These are phyloP conservation scores for Meteorus cinctellus DNA, from an alignment of 2,888 invertebrate genomes.

Conservation along the genomic window DNA sequence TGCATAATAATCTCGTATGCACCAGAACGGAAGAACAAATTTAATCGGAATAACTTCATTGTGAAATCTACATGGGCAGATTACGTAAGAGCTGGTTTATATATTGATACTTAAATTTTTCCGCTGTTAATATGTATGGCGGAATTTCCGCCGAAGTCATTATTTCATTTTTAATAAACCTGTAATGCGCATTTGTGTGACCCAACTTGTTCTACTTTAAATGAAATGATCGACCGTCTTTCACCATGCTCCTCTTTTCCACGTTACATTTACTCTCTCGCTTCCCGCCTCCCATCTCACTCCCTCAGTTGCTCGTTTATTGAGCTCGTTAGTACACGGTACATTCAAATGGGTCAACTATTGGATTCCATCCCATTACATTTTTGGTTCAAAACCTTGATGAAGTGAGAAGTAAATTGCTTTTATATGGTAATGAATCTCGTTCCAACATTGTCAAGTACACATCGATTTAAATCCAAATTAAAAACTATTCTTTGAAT, in stretches of 20 bases:
- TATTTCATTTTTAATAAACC: conserved; percentile 22
- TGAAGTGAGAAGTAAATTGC: background rate
- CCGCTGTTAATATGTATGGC: background rate
- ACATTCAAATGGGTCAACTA: conserved; percentile 36
- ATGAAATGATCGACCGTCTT: background rate
- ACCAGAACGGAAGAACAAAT: too few species aligned
- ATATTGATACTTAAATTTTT: background rate
- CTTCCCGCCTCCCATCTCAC: background rate
- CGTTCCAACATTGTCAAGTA: background rate
- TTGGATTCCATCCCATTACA: conserved; percentile 31
- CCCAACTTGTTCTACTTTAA: background rate
- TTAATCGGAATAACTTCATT: too few species aligned
- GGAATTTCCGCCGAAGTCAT: conserved; percentile 23
- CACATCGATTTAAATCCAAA: conserved; percentile 3
- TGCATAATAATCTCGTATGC: too few species aligned
- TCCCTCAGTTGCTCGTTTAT: conserved; percentile 9
- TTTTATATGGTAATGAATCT: conserved; percentile 2
- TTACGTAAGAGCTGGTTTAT: too few species aligned
- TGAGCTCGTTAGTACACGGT: conserved; percentile 28
- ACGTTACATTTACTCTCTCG: background rate
- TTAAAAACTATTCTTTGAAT: background rate
- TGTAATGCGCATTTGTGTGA: background rate
- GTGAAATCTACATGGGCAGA: too few species aligned
- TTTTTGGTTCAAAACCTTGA: conserved; percentile 10
- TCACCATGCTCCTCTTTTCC: background rate